Evolutionary conservation across 2,888 invertebrate genomes (phyloP), one percentile per base, ranked within the genome.

Genomic region (Agriopis aurantiaria): DNA sequence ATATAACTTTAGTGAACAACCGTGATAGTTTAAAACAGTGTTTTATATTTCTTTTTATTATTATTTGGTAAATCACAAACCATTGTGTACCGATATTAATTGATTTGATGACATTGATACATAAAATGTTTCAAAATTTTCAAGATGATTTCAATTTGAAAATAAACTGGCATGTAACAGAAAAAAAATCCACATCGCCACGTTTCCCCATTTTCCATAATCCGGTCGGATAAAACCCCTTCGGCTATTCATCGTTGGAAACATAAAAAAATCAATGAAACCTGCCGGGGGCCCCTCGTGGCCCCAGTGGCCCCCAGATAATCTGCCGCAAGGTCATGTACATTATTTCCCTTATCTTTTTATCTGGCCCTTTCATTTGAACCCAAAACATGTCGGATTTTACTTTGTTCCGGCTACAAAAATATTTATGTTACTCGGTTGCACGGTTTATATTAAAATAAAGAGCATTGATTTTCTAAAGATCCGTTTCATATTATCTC

Each of bases 181-280:
- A 59, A 57, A 67, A 65, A 66, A 71, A 73, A 69, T 72, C 69
- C 53, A 62, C 66, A 49, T 48, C 63, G 59, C 68, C 72, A 58
- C 73, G 68, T 65, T 68, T 53, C 61, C 60, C 59, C 60, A 43
- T 59, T 69, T 65, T 62, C 51, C 69, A 49, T 75, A 75, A 72
- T 72, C 76, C 60, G 62, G 40, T 52, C 70, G 70, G 75, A 74
- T 74, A 74, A 72, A 75, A 75, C 69, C 71, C 75, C 66, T 72
- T 65, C 65, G 75, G 72, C 76, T 69, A 74, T 77, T 75, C 74
- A 78, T 75, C 66, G 72, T 57, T 55, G 55, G 63, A 67, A 69
- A 68, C 60, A 73, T 71, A 69, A 72, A 76, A 77, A 71, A 75
- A 76, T 65, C 64, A 71, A 69, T 71, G 70, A 57, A 64, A 70